Base-by-base conservation (phyloP, 2,888 invertebrate genomes). In the Auanema freiburgensis region DNA sequence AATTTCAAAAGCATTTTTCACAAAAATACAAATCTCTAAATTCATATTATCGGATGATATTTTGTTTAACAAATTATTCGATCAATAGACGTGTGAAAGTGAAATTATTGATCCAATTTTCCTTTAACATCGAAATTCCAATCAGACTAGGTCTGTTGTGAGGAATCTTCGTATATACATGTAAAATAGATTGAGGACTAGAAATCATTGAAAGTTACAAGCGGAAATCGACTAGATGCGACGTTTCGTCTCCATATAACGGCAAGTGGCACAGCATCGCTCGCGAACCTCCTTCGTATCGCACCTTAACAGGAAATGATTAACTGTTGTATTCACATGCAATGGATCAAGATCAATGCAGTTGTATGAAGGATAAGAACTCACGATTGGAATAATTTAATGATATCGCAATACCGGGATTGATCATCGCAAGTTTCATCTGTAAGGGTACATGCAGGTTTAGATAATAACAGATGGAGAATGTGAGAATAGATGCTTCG, bases 381-480 rank as follows among this genome's bases (percentile, higher is more conserved):
- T 71, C 63, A 80, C 78, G 80, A 78, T 59, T 79, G 80, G 68
- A 81, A 82, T 44, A 81, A 69, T 57, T 79, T 79, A 63, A 81
- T 72, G 57, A 81, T 82, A 64, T 80, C 79, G 65, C 81, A 81
- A 66, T 76, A 82, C 40, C 81, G 76, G 10, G 79, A 79, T 49
- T 77, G 69, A 62, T 81, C 81, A 62, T 76, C 74, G 66, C 81
- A 81, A 16, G 71, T 68, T 33, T 65, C 63, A 56, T 71, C 71
- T 71, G 67, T 33, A 69, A 67, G 57, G 57, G 57, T 24, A 12
- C 44, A 43, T 18, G 43, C 44, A 24, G 57, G 23, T 57, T 57
- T 14, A 5, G 33, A 33, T 33, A 5, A 33, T n/a, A n/a, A n/a
- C n/a, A n/a, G n/a, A n/a, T 33, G 33, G 33, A 33, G 33, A 33